Evolutionary conservation across 2,113 vertebrate species (phyloP).

Genomic region (Lynx canadensis): DNA sequence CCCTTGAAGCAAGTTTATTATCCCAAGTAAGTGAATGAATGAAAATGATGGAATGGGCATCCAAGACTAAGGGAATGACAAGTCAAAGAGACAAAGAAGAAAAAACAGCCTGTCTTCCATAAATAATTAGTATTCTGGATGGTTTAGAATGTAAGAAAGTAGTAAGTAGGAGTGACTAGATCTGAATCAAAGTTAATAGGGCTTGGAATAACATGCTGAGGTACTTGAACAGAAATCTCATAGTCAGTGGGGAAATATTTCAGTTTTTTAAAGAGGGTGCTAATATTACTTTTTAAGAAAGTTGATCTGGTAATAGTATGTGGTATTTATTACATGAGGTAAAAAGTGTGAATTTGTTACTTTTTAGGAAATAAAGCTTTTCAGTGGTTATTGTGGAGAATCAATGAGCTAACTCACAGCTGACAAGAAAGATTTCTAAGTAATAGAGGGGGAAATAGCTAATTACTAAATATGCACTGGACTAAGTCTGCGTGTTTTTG

Average conservation of each 20-base stretch:
- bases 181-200: neutral
- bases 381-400: neutral
- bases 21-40: neutral
- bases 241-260: neutral
- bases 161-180: neutral
- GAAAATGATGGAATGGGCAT: neutral
- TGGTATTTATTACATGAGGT: neutral
- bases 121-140: neutral
- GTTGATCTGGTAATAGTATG: neutral
- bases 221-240: neutral
- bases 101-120: neutral
- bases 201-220: neutral
- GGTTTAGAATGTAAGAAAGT: neutral
- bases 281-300: neutral
- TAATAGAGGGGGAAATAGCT: neutral
- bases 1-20: neutral
- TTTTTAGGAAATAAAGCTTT: neutral
- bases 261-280: neutral
- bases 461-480: neutral
- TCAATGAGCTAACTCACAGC: neutral
- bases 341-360: neutral
- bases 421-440: neutral
- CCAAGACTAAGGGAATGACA: neutral
- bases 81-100: neutral
- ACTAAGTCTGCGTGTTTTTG: neutral